These are phyloP conservation scores for Amphilophus citrinellus DNA, from an alignment of 2,113 vertebrate species.

Conservation along the genomic window DNA sequence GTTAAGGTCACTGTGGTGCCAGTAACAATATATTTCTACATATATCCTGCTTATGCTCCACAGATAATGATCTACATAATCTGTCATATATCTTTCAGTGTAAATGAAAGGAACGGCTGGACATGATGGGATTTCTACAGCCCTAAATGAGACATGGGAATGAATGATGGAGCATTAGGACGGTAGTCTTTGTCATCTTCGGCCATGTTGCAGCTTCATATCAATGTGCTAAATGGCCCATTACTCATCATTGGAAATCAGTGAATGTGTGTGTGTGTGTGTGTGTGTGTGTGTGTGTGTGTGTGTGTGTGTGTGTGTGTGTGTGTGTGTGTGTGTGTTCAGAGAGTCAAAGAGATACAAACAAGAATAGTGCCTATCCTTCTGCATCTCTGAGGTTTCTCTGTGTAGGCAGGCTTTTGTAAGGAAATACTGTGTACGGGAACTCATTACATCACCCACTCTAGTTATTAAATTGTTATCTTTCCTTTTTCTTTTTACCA, in stretches of 20 bases:
- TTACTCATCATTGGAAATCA: conserved; percentile 65
- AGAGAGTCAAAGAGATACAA: conserved; percentile 1
- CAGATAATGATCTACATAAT: conserved; percentile 49
- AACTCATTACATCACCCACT: conserved; percentile 33
- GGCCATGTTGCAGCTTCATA: conserved; percentile 48
- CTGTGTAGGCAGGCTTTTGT: conserved; percentile 6
- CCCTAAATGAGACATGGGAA: conserved; percentile 44
- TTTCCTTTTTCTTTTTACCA: background rate
- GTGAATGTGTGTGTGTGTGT: no score
- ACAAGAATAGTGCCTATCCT: background rate
- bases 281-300: background rate
- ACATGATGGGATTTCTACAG: conserved; percentile 52
- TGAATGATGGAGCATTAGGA: conserved; percentile 61
- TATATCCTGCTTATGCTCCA: conserved; percentile 11
- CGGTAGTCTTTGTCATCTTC: conserved; percentile 58
- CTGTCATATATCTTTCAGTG: conserved; percentile 38
- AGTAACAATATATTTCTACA: conserved; percentile 27
- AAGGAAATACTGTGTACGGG: conserved; percentile 17
- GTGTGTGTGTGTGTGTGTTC: background rate
- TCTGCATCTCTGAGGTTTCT: conserved; percentile 22
- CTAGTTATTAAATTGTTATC: background rate
- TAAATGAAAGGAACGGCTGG: conserved; percentile 52
- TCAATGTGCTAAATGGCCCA: conserved; percentile 58
- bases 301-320: background rate
- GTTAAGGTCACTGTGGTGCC: conserved; percentile 33